A percentile compares a stretch with the other conserved stretches of the same genome.
These are phyloP conservation scores for Drosophila ogumai DNA, from an alignment of 1,140 invertebrate genomes.

Conservation along the genomic window DNA sequence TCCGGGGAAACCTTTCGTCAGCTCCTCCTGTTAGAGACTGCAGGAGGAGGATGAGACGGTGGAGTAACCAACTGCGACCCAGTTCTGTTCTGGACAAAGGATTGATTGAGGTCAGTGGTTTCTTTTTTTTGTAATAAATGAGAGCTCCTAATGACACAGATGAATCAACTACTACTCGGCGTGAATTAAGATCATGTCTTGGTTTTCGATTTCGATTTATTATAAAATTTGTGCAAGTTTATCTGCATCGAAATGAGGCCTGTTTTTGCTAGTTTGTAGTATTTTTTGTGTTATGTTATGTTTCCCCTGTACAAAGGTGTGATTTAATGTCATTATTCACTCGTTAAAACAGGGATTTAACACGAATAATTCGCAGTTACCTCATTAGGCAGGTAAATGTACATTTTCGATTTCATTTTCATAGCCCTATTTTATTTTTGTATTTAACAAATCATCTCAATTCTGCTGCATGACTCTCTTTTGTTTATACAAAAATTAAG, in stretches of 20 bases:
- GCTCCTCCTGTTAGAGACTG: background rate
- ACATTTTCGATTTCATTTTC: background rate
- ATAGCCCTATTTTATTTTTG: background rate
- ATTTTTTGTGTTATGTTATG: too few species aligned
- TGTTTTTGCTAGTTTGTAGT: too few species aligned
- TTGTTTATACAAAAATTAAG: background rate
- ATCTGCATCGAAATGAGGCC: background rate
- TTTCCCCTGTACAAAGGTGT: conserved; percentile 11
- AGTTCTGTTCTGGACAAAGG: conserved; percentile 17
- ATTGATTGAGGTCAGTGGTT: conserved; percentile 44
- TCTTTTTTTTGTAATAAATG: conserved; percentile 23
- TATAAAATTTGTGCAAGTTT: background rate
- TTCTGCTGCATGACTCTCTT: conserved; percentile 10
- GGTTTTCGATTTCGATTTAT: conserved; percentile 4
- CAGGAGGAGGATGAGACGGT: background rate
- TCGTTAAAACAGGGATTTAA: conserved; percentile 31
- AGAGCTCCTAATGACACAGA: conserved; percentile 25
- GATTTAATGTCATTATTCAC: conserved; percentile 11
- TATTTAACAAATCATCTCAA: conserved; percentile 31
- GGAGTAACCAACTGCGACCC: background rate
- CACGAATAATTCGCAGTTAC: background rate
- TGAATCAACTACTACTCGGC: conserved; percentile 29
- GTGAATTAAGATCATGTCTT: conserved; percentile 2
- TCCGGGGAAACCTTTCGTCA: conserved; percentile 23
- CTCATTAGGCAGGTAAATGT: background rate